These are phyloP conservation scores for Myotis brandtii DNA, from an alignment of 2,113 vertebrate genomes.

Conservation along the genomic window DNA sequence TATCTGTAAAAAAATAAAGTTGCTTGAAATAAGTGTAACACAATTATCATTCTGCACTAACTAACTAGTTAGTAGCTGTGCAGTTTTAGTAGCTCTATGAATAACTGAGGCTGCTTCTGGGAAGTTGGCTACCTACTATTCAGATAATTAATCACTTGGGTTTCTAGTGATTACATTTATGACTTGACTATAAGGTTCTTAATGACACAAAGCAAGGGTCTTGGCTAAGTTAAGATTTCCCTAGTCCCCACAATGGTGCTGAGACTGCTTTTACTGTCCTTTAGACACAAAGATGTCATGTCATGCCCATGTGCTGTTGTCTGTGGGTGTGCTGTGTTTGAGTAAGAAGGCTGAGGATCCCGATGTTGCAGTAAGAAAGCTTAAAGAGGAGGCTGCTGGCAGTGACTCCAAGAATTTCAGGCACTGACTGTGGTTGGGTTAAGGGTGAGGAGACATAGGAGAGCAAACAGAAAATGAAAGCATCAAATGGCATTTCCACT, in stretches of 20 bases:
- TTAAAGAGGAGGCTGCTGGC: not conserved
- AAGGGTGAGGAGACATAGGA: not conserved
- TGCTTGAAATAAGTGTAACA: conserved; percentile 13
- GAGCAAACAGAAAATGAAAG: not conserved
- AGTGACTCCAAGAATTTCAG: not conserved
- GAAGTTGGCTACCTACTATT: not conserved
- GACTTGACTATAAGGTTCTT: not conserved
- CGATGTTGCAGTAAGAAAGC: not conserved
- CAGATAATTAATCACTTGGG: not conserved
- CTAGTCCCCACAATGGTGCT: not conserved
- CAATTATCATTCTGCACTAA: not conserved
- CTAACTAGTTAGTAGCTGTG: not conserved
- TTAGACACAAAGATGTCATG: not conserved
- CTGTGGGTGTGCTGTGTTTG: not conserved
- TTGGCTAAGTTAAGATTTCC: conserved; percentile 23
- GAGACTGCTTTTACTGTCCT: not conserved
- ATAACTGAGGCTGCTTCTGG: not conserved
- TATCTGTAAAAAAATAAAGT: not conserved
- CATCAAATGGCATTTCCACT: not conserved
- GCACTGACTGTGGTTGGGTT: not conserved
- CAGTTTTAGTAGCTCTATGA: not conserved
- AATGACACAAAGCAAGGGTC: not conserved
- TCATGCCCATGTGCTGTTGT: too few relatives aligned
- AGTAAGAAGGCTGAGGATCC: not conserved
- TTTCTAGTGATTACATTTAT: not conserved